Percentiles rank a stretch among this genome's conserved stretches.
These are phyloP conservation scores for Vanessa cardui DNA, from an alignment of 2,888 invertebrate species.

Conservation along the genomic window DNA sequence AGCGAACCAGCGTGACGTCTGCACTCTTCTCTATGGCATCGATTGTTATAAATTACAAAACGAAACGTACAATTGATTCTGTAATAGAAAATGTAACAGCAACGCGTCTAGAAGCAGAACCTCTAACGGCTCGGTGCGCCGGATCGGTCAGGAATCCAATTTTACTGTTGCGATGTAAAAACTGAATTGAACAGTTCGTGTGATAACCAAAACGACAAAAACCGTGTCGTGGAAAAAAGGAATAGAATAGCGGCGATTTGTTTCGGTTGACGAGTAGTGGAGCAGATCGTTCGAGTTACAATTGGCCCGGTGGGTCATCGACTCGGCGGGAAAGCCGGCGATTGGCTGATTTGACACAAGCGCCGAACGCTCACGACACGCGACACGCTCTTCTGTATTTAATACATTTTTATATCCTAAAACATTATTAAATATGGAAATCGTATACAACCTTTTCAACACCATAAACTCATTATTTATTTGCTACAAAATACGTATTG, in stretches of 20 bases:
- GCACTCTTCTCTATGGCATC: constrained; percentile 27
- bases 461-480: background rate
- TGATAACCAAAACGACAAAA: constrained; percentile 49
- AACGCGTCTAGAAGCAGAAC: constrained; percentile 20
- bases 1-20: constrained; percentile 52
- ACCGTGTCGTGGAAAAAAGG: constrained; percentile 55
- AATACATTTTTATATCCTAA: constrained; percentile 5
- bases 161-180: constrained; percentile 44
- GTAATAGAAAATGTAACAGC: constrained; percentile 19
- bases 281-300: constrained; percentile 58
- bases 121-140: constrained; percentile 28
- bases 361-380: constrained; percentile 14
- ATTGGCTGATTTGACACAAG: constrained; percentile 29
- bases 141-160: constrained; percentile 44
- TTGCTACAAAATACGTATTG: background rate
- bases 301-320: constrained; percentile 68
- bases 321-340: constrained; percentile 51
- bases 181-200: constrained; percentile 42
- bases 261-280: constrained; percentile 66
- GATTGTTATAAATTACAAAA: constrained; percentile 21
- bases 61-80: constrained; percentile 25
- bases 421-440: background rate
- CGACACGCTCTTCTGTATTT: background rate
- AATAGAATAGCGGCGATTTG: constrained; percentile 64
- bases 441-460: background rate